phyloP scores from a whole-genome alignment of 2,113 vertebrate genomes.

The human region DNA sequence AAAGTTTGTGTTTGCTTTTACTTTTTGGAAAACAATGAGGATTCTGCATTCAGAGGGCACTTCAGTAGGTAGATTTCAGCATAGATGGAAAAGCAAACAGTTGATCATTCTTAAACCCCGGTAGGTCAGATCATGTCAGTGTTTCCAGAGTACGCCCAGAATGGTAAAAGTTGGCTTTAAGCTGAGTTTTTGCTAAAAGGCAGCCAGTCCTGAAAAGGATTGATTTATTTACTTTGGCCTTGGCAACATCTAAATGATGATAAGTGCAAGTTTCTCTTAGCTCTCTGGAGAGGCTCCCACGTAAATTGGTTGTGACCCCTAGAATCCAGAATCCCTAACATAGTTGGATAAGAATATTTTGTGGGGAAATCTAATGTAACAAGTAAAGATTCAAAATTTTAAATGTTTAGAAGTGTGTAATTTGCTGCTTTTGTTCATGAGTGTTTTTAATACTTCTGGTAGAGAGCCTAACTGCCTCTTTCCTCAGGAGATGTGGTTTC shows the following conservation, averaged over 20 bases:
- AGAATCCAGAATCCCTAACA: conserved; percentile 30
- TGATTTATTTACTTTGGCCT: conserved; percentile 53
- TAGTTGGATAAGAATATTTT: conserved; percentile 27
- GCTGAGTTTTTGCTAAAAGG: background rate
- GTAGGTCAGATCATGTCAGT: background rate
- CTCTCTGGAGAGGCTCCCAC: conserved; percentile 28
- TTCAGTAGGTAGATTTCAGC: conserved; percentile 8
- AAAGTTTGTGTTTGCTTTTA: background rate
- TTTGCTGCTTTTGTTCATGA: conserved; percentile 39
- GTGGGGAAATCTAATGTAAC: background rate
- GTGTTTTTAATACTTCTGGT: conserved; percentile 56
- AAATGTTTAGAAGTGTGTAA: conserved; percentile 45
- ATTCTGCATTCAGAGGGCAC: conserved; percentile 11
- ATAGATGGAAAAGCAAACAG: conserved; percentile 35
- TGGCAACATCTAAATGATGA: conserved; percentile 52
- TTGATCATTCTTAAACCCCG: background rate
- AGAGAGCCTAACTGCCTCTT: conserved; percentile 39
- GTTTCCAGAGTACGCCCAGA: conserved; percentile 41
- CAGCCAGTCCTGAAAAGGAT: conserved; percentile 25
- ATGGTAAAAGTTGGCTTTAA: background rate
- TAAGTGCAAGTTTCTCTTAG: background rate
- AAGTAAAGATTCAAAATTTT: conserved; percentile 32
- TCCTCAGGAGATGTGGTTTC: conserved; percentile 58
- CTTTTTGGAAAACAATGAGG: conserved; percentile 47
- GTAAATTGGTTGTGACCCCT: background rate